Conservation (phyloP, 2,888 invertebrate species). For the Rhopalosiphum nymphaeae region DNA sequence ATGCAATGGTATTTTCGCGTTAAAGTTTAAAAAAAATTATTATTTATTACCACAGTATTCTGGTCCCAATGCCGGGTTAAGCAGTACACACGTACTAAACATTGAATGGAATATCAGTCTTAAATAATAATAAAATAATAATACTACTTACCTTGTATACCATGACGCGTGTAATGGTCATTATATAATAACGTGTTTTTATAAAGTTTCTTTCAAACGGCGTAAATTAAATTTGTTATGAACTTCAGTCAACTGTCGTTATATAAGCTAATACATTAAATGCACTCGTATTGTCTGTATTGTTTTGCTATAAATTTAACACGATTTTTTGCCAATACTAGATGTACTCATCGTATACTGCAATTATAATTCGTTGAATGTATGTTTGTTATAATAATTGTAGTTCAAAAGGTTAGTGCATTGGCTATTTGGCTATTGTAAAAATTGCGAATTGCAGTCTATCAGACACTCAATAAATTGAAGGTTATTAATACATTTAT, state of each 20-base stretch:
- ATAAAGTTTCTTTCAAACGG: neutral
- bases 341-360: neutral
- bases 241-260: neutral
- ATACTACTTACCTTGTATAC: neutral
- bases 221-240: neutral
- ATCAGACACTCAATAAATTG: neutral
- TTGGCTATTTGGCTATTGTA: neutral
- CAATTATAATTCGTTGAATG: neutral
- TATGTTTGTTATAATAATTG: neutral
- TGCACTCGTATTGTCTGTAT: neutral
- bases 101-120: no score
- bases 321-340: neutral
- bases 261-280: neutral
- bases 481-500: neutral
- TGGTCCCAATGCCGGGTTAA: neutral
- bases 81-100: no score
- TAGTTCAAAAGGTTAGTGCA: neutral
- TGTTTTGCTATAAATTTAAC: neutral
- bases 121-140: no score
- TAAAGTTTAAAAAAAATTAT: neutral
- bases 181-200: neutral
- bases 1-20: neutral
- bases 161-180: neutral
- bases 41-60: neutral
- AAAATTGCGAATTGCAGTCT: neutral